Evolutionary conservation across 92 coral and sea anemone species (phyloP).

Genomic region (Pocillopora grandis): DNA sequence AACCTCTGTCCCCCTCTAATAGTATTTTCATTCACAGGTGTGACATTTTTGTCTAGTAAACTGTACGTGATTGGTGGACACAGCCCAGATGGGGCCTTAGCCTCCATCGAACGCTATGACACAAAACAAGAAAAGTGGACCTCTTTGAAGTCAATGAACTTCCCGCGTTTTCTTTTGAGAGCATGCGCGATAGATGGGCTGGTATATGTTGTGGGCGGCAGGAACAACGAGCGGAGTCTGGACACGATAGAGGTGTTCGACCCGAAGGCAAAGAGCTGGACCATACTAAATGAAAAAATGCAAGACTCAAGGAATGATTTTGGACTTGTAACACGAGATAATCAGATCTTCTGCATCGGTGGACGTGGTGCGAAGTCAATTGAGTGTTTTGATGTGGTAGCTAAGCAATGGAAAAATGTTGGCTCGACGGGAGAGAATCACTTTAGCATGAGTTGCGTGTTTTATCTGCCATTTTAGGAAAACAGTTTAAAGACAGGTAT

Average conservation of each 20-base stretch:
- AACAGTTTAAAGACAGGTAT: background rate
- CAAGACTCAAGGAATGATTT: slow-evolving; percentile 84
- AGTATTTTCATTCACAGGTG: slow-evolving; percentile 42
- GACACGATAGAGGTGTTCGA: slow-evolving; percentile 75
- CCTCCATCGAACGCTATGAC: slow-evolving; percentile 73
- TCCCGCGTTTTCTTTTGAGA: slow-evolving; percentile 67
- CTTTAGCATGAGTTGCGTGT: slow-evolving; percentile 77
- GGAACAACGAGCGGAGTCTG: slow-evolving; percentile 76
- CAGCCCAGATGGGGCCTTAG: slow-evolving; percentile 73
- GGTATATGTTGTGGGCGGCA: slow-evolving; percentile 83
- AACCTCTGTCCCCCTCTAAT: too few species aligned
- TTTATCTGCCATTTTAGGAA: slow-evolving; percentile 56
- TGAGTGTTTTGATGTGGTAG: slow-evolving; percentile 65
- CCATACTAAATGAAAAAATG: slow-evolving; percentile 52
- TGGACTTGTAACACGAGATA: slow-evolving; percentile 66
- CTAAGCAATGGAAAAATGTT: slow-evolving; percentile 61
- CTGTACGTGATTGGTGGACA: slow-evolving; percentile 96
- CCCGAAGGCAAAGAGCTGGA: slow-evolving; percentile 65
- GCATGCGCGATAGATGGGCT: slow-evolving; percentile 55
- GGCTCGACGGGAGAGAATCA: slow-evolving; percentile 75
- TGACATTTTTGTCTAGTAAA: slow-evolving; percentile 60
- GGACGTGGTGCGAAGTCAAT: slow-evolving; percentile 85
- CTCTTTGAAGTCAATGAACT: slow-evolving; percentile 59
- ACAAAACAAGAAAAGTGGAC: slow-evolving; percentile 78
- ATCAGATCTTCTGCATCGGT: slow-evolving; percentile 80